Evolutionary conservation across 2,113 vertebrate species (phyloP).

Genomic region (Varanus salvator): DNA sequence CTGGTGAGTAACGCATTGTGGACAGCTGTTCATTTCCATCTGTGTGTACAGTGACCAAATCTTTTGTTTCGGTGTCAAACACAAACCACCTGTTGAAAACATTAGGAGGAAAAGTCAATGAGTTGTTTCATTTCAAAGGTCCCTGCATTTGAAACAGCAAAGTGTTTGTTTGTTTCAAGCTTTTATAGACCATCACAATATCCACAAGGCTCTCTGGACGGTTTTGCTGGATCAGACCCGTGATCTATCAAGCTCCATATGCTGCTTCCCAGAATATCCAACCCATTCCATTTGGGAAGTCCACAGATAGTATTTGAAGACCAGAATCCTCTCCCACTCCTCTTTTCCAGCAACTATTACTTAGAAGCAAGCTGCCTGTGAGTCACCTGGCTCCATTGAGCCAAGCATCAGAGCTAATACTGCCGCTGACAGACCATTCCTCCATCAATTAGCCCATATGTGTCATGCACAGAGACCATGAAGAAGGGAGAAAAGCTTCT

Average conservation of each 20-base stretch:
- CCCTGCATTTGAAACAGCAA: neutral
- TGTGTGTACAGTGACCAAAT: constrained; percentile 96
- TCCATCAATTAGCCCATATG: no score
- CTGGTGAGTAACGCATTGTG: constrained; percentile 93
- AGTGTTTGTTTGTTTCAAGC: no score
- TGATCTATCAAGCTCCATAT: neutral
- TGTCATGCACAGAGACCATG: neutral
- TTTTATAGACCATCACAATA: no score
- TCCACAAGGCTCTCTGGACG: no score
- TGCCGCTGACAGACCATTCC: no score
- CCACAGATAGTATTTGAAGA: neutral
- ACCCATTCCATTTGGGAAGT: neutral
- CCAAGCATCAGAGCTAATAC: no score
- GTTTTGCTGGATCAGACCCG: neutral
- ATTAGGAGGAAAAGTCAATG: constrained; percentile 43
- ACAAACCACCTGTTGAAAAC: constrained; percentile 93
- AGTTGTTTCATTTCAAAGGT: constrained; percentile 33
- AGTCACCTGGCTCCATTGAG: neutral
- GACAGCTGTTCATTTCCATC: constrained; percentile 98
- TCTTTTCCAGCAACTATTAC: neutral
- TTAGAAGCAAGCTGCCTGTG: neutral
- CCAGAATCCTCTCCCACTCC: neutral
- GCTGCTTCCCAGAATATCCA: neutral
- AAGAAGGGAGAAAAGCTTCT: neutral
- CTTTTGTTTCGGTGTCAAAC: constrained; percentile 95